phyloP scores from a whole-genome alignment of 2,888 invertebrate genomes.

The Diadromus collaris region DNA sequence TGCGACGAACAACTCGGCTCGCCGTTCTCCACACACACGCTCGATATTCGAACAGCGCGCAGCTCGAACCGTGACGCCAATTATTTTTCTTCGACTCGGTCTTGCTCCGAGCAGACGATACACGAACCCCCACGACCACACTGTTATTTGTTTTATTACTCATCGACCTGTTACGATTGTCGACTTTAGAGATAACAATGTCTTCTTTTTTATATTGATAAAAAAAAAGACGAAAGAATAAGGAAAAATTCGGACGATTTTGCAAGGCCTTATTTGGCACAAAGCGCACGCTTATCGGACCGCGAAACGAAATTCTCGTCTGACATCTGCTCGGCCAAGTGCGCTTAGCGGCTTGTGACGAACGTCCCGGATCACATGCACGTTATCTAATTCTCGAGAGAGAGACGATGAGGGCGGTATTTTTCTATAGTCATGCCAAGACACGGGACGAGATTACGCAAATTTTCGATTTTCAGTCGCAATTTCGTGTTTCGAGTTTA shows the following conservation, averaged over 20 bases:
- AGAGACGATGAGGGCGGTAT: not conserved
- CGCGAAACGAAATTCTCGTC: conserved; percentile 31
- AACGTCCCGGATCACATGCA: conserved; percentile 48
- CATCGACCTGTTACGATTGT: not conserved
- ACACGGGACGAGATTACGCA: conserved; percentile 20
- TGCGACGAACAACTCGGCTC: not conserved
- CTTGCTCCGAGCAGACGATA: conserved; percentile 53
- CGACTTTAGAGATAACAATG: not conserved
- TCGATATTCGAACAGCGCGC: conserved; percentile 48
- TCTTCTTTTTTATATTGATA: not conserved
- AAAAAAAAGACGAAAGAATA: not conserved
- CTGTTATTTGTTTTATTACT: conserved; percentile 7
- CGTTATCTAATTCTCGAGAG: conserved; percentile 53
- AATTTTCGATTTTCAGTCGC: conserved; percentile 15
- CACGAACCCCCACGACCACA: not conserved
- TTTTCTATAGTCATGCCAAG: conserved; percentile 24
- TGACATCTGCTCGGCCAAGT: conserved; percentile 42
- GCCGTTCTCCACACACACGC: not conserved
- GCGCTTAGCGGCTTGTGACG: conserved; percentile 6
- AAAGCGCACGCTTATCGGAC: not conserved
- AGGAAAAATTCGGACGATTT: not conserved
- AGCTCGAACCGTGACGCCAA: conserved; percentile 20
- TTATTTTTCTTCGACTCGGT: conserved; percentile 5
- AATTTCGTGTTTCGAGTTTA: conserved; percentile 1
- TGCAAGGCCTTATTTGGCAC: conserved; percentile 1